Conservation (phyloP, 2,113 vertebrate species). For the Rallus limicola region DNA sequence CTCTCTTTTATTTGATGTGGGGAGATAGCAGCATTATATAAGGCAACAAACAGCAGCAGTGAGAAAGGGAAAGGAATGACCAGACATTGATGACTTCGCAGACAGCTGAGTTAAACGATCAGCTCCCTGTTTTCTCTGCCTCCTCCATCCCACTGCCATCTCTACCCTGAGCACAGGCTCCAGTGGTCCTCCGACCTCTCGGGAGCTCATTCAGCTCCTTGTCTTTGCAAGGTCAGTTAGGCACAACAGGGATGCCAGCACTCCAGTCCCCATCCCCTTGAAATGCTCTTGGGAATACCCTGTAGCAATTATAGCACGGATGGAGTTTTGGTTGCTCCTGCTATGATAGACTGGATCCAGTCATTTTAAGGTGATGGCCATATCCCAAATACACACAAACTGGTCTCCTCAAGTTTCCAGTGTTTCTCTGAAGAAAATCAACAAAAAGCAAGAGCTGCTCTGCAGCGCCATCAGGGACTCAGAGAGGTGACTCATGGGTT, state of each 20-base stretch:
- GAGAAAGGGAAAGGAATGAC: not conserved
- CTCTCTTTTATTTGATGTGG: not conserved
- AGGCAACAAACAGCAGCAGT: not conserved
- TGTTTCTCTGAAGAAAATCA: not conserved
- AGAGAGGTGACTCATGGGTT: not conserved
- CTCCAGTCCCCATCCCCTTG: fast-evolving
- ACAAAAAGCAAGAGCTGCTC: not conserved
- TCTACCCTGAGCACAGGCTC: not conserved
- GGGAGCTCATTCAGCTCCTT: not conserved
- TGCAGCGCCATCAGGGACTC: not conserved
- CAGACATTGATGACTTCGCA: not conserved
- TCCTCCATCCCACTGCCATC: not conserved
- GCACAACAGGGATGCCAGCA: not conserved
- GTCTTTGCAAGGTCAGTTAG: not conserved
- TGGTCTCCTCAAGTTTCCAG: not conserved
- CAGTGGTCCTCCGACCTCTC: not conserved
- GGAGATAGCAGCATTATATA: not conserved
- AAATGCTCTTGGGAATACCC: not conserved
- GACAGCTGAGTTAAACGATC: not conserved
- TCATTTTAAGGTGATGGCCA: not conserved
- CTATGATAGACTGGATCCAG: not conserved
- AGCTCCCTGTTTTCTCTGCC: not conserved
- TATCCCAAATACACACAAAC: fast-evolving
- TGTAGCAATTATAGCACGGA: not conserved
- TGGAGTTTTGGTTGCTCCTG: not conserved